These are phyloP conservation scores for Sardinella longiceps DNA, from an alignment of 2,797 vertebrate genomes.

Conservation along the genomic window DNA sequence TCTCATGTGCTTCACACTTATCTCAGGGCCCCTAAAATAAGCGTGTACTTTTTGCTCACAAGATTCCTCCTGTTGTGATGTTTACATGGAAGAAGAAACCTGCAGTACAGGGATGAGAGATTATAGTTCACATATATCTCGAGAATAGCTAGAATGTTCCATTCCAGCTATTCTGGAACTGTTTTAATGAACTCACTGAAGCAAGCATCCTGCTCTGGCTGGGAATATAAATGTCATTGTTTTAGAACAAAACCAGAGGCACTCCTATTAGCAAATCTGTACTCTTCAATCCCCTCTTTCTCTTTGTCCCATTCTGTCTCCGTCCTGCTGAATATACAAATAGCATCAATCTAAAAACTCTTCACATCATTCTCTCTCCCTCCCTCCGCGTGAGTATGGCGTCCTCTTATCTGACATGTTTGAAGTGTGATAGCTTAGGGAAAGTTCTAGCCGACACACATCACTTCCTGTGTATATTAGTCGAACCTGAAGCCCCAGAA, in stretches of 20 bases:
- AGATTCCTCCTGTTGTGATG: too few relatives aligned
- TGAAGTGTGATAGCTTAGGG: neutral
- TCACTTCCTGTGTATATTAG: neutral
- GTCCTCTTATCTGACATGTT: neutral
- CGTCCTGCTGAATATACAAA: neutral
- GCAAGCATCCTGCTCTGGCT: neutral
- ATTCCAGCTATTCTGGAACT: neutral
- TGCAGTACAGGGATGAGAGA: too few relatives aligned
- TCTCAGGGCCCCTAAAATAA: too few relatives aligned
- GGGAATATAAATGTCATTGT: neutral
- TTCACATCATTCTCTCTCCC: neutral
- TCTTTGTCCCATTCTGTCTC: neutral
- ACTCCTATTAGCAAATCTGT: neutral
- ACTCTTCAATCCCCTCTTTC: too few relatives aligned
- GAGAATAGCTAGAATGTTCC: too few relatives aligned
- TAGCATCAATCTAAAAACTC: too few relatives aligned
- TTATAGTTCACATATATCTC: too few relatives aligned
- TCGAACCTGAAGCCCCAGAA: too few relatives aligned
- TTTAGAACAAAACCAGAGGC: neutral
- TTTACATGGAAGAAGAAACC: too few relatives aligned
- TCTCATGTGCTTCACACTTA: too few relatives aligned
- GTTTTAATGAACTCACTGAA: neutral
- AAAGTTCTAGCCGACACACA: neutral
- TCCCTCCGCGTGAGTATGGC: neutral
- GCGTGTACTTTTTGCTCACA: too few relatives aligned